Base-by-base conservation (phyloP, 2,888 invertebrate genomes). In the Euproctis similis region DNA sequence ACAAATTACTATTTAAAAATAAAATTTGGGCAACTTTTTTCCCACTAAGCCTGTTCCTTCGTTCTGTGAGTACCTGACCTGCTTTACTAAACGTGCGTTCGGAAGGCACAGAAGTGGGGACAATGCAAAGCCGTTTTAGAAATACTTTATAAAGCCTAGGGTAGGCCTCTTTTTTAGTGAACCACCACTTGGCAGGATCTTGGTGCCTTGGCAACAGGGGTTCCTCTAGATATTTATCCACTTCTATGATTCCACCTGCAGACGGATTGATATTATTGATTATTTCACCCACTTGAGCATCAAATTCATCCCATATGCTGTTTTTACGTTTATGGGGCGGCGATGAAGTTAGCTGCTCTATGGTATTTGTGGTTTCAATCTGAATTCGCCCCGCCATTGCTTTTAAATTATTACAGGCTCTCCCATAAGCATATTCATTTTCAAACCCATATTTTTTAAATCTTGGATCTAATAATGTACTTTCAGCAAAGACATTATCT, bases 281-380 rank as follows among this genome's bases (percentile, higher is more conserved):
- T 25, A 7, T 13, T 5, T 37, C 29, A 25, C 39, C 14, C 27
- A 42, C 42, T 2, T 6, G 25, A n/a, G n/a, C n/a, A 3, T 42
- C 46, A 28, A 39, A 46, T 10, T 39, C 39, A 1, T 41, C 34
- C 46, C 41, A 41, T 33, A 41, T 22, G n/a, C n/a, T 19, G 29
- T 9, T 29, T 34, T 24, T 10, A 10, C 20, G 22, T 29, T 10
- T 11, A 11, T 8, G 11, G 11, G 23, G 12, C 8, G 25, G 8
- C 3, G 5, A 29, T 7, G 27, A 24, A 28, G 18, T 20, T 25
- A 21, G 14, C 14, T 14, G 2, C 14, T 26, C 28, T 16, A 11
- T 18, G 28, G 11, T 6, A 8, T 30, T n/a, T n/a, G n/a, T n/a
- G n/a, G n/a, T n/a, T n/a, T n/a, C n/a, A n/a, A n/a, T n/a, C n/a